Evolutionary conservation across 2,113 vertebrate species (phyloP).

Genomic region (Protobothrops flavoviridis): DNA sequence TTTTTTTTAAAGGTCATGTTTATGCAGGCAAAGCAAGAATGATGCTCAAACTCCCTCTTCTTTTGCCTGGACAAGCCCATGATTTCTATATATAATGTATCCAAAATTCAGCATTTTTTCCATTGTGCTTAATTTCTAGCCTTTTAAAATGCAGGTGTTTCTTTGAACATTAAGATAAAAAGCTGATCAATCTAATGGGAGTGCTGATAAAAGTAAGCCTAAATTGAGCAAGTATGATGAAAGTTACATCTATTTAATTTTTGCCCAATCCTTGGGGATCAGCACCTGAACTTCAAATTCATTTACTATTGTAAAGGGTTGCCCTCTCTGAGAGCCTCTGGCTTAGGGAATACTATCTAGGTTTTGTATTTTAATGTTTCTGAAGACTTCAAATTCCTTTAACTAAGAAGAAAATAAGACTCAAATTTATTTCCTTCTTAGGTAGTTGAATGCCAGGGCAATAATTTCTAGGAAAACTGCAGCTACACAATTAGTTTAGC

Average conservation of each 20-base stretch:
- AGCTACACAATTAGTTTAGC: background rate
- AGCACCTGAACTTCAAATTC: background rate
- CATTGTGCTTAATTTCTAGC: background rate
- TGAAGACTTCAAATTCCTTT: background rate
- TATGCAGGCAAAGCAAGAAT: background rate
- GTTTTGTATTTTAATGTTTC: background rate
- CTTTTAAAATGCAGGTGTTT: background rate
- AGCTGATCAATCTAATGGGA: background rate
- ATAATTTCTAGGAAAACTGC: slow-evolving; percentile 24
- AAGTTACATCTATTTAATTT: background rate
- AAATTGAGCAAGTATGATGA: background rate
- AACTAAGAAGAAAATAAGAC: background rate
- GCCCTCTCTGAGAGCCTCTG: background rate
- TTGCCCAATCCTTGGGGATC: background rate
- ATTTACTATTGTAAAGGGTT: background rate
- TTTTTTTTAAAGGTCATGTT: background rate
- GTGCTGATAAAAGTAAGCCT: background rate
- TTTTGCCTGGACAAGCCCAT: background rate
- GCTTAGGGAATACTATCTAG: background rate
- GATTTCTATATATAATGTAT: background rate
- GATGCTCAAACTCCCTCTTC: background rate
- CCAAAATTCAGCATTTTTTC: background rate
- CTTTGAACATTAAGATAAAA: background rate
- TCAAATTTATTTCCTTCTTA: background rate
- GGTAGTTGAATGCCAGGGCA: slow-evolving; percentile 2